Percentiles rank a stretch among this genome's conserved stretches.
These are phyloP conservation scores for Rhabdomys pumilio DNA, from an alignment of 2,797 vertebrate species.

Conservation along the genomic window DNA sequence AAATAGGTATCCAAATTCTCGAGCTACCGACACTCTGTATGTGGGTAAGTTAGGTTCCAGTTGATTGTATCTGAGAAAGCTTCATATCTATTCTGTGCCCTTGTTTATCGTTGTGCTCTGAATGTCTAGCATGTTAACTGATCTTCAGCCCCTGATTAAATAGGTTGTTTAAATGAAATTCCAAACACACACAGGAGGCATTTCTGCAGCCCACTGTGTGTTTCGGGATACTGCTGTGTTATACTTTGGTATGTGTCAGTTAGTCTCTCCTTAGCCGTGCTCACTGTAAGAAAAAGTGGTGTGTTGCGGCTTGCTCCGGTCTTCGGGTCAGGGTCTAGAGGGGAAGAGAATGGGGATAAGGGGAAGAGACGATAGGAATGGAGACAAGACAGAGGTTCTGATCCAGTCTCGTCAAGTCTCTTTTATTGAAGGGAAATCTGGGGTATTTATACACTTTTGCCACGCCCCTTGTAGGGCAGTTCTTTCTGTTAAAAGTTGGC, in stretches of 20 bases:
- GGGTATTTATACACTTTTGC: too few relatives aligned
- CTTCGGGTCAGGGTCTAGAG: too few relatives aligned
- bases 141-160: slow-evolving; percentile 28
- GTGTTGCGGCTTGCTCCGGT: too few relatives aligned
- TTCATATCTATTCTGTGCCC: slow-evolving; percentile 2
- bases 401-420: too few relatives aligned
- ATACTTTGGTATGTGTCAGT: background rate
- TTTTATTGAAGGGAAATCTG: too few relatives aligned
- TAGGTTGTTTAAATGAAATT: slow-evolving; percentile 42
- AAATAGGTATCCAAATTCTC: background rate
- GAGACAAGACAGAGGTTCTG: too few relatives aligned
- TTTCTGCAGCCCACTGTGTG: slow-evolving; percentile 13
- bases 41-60: background rate
- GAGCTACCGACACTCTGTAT: background rate
- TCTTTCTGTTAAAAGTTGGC: too few relatives aligned
- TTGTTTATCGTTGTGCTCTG: slow-evolving; percentile 19
- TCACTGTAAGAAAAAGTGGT: background rate
- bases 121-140: background rate
- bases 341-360: too few relatives aligned
- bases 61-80: background rate
- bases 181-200: background rate
- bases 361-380: too few relatives aligned
- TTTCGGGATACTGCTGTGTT: background rate
- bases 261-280: slow-evolving; percentile 31
- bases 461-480: too few relatives aligned